A percentile compares a stretch with the other conserved stretches of the same genome.
These are phyloP conservation scores for Beris morrisii DNA, from an alignment of 2,888 invertebrate genomes.

Conservation along the genomic window DNA sequence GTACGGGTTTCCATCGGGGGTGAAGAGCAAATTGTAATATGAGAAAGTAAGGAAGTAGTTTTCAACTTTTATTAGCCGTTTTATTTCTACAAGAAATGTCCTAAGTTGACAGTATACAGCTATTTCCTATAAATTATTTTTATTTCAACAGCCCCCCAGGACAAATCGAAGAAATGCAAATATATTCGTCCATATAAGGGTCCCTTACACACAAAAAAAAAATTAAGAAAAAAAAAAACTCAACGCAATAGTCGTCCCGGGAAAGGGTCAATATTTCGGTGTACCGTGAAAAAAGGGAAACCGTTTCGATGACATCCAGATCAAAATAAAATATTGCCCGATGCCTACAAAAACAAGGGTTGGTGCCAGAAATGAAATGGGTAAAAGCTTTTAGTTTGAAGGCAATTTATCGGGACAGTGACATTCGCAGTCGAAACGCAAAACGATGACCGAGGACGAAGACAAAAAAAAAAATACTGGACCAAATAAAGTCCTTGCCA, in stretches of 20 bases:
- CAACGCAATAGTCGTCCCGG: background rate
- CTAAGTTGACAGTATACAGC: too few species aligned
- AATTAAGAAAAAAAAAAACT: background rate
- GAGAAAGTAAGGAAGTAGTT: too few species aligned
- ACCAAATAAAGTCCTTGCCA: conserved; percentile 19
- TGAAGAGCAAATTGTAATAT: background rate
- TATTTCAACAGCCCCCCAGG: too few species aligned
- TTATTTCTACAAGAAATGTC: too few species aligned
- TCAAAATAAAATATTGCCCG: conserved; percentile 39
- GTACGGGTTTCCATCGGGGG: background rate
- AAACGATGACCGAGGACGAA: background rate
- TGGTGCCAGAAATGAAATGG: conserved; percentile 26
- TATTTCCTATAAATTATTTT: too few species aligned
- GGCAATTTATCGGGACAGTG: conserved; percentile 36
- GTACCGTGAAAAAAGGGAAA: conserved; percentile 34
- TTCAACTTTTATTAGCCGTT: too few species aligned
- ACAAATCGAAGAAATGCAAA: too few species aligned
- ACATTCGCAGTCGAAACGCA: conserved; percentile 20
- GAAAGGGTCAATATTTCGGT: conserved; percentile 31
- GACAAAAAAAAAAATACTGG: background rate
- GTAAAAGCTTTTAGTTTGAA: conserved; percentile 36
- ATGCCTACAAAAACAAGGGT: conserved; percentile 36
- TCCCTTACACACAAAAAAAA: background rate
- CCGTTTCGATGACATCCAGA: conserved; percentile 39
- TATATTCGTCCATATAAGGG: too few species aligned